These are phyloP conservation scores for Drosophila azteca DNA, from an alignment of 1,140 invertebrate species.

Conservation along the genomic window DNA sequence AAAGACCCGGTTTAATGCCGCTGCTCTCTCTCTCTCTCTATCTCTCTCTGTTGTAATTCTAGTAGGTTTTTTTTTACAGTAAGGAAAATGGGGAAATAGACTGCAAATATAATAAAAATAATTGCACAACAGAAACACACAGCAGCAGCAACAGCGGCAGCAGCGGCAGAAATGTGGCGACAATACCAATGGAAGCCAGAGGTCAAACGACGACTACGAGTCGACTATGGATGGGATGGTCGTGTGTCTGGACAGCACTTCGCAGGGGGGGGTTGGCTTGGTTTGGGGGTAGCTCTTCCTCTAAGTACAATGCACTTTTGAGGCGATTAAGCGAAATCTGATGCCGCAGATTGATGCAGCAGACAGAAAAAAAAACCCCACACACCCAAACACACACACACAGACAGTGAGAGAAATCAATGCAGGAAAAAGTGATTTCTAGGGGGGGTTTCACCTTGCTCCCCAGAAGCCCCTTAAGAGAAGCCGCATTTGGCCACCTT, in stretches of 20 bases:
- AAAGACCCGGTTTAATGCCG: neutral
- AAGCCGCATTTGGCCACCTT: neutral
- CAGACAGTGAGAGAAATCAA: neutral
- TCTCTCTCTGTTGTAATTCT: slow-evolving; percentile 46
- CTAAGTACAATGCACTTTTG: slow-evolving; percentile 68
- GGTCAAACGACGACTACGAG: slow-evolving; percentile 62
- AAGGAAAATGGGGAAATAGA: slow-evolving; percentile 53
- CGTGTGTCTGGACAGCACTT: slow-evolving; percentile 34
- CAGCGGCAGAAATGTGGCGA: slow-evolving; percentile 18
- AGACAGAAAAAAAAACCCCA: neutral
- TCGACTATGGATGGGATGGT: slow-evolving; percentile 33
- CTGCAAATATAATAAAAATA: slow-evolving; percentile 72
- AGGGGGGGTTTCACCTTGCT: neutral
- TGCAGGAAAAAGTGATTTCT: neutral
- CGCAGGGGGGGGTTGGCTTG: too few relatives aligned
- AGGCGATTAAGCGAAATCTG: slow-evolving; percentile 78
- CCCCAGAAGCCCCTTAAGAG: slow-evolving; percentile 13
- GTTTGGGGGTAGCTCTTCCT: neutral
- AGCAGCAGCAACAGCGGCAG: slow-evolving; percentile 8
- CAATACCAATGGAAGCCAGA: slow-evolving; percentile 54
- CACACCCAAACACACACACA: too few relatives aligned
- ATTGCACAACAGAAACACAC: slow-evolving; percentile 68
- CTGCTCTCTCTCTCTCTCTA: too few relatives aligned
- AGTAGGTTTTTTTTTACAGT: slow-evolving; percentile 29
- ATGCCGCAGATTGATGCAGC: slow-evolving; percentile 44